Percentiles rank a stretch among this genome's conserved stretches.
Conservation (phyloP, 2,113 vertebrate genomes). For the Pholis gunnellus region DNA sequence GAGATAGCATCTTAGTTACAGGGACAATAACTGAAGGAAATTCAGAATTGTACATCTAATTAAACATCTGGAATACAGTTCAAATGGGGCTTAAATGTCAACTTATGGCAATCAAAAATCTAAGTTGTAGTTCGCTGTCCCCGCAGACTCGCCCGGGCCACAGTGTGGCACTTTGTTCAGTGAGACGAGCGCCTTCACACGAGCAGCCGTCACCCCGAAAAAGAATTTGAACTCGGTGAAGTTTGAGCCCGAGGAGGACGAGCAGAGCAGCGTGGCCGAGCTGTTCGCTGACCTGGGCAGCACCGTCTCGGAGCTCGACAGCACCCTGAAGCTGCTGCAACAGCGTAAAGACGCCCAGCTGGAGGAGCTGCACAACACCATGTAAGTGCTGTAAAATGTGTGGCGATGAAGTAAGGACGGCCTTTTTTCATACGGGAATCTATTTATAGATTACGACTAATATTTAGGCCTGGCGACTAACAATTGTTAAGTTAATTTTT, state of each 20-base stretch:
- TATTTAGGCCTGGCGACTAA: background rate
- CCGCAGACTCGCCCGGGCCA: constrained; percentile 50
- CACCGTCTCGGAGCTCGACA: constrained; percentile 71
- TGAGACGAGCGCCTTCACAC: constrained; percentile 76
- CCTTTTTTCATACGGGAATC: background rate
- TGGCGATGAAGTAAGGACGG: background rate
- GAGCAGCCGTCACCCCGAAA: constrained; percentile 51
- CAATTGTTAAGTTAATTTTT: background rate
- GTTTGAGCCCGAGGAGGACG: constrained; percentile 31
- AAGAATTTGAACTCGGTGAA: constrained; percentile 5
- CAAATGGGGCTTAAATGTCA: background rate
- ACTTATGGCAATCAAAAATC: background rate
- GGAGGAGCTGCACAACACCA: constrained; percentile 61
- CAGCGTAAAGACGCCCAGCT: constrained; percentile 64
- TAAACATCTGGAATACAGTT: background rate
- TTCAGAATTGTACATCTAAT: background rate
- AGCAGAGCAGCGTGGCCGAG: constrained; percentile 54
- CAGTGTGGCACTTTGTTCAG: constrained; percentile 66
- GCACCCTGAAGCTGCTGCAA: constrained; percentile 52
- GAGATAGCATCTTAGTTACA: background rate
- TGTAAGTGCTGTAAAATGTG: constrained; percentile 61
- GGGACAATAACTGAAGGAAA: background rate
- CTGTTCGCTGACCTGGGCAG: constrained; percentile 67
- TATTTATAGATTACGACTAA: background rate
- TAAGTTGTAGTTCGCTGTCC: background rate